These are phyloP conservation scores for Microdon myrmicae DNA, from an alignment of 2,888 invertebrate genomes.

Conservation along the genomic window DNA sequence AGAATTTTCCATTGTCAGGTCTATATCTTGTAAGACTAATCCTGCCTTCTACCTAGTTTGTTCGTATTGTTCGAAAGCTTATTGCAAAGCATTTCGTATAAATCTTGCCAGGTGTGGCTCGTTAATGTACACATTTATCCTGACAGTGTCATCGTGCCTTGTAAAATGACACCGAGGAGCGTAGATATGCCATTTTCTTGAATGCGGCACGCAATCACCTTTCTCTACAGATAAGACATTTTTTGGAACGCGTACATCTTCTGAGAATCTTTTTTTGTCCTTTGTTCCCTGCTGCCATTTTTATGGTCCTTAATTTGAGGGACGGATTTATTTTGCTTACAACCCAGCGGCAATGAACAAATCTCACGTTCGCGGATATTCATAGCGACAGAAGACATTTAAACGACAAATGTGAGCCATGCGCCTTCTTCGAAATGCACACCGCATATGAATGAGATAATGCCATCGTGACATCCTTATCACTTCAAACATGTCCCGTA, in stretches of 20 bases:
- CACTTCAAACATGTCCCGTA: slow-evolving; percentile 36
- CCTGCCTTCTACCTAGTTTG: slow-evolving; percentile 20
- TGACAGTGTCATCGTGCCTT: slow-evolving; percentile 10
- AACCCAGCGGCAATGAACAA: slow-evolving; percentile 43
- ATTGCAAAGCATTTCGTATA: slow-evolving; percentile 9
- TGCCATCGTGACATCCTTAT: slow-evolving; percentile 39
- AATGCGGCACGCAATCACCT: slow-evolving; percentile 17
- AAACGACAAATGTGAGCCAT: slow-evolving; percentile 51
- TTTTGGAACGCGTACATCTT: too few species aligned
- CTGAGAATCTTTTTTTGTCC: slow-evolving; percentile 6
- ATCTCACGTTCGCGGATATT: slow-evolving; percentile 47
- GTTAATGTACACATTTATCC: slow-evolving; percentile 30
- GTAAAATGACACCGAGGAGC: slow-evolving; percentile 21
- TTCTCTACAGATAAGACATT: slow-evolving; percentile 23
- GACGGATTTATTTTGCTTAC: slow-evolving; percentile 24
- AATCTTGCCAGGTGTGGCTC: slow-evolving; percentile 1
- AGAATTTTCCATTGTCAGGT: too few species aligned
- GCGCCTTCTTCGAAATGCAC: slow-evolving; percentile 35
- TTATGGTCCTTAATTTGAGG: slow-evolving; percentile 5
- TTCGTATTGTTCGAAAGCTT: slow-evolving; percentile 4
- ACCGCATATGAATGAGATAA: slow-evolving; percentile 42
- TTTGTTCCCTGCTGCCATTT: slow-evolving; percentile 7
- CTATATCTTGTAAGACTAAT: too few species aligned
- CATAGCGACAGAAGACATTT: slow-evolving; percentile 45
- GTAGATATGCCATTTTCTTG: slow-evolving; percentile 15